These are phyloP conservation scores for Meghimatium bilineatum DNA, from an alignment of 2,888 invertebrate genomes.

Conservation along the genomic window DNA sequence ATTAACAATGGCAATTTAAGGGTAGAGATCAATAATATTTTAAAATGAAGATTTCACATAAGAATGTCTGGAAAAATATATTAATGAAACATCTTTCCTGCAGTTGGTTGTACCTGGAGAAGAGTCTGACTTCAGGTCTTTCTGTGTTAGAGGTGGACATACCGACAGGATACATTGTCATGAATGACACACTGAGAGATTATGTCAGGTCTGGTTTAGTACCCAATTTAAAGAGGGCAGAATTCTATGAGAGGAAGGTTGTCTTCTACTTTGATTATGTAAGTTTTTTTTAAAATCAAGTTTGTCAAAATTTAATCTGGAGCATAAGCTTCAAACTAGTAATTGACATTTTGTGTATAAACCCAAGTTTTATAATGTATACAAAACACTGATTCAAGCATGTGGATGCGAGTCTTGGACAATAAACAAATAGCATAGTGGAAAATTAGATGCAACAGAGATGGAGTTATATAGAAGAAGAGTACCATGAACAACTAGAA, in stretches of 20 bases:
- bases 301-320: neutral
- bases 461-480: too few relatives aligned
- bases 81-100: conserved; percentile 13
- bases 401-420: too few relatives aligned
- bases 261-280: conserved; percentile 95
- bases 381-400: too few relatives aligned
- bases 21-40: neutral
- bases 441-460: too few relatives aligned
- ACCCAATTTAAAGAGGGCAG: conserved; percentile 89
- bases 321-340: too few relatives aligned
- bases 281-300: conserved; percentile 77
- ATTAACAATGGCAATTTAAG: neutral
- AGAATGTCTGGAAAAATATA: neutral
- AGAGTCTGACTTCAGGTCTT: conserved; percentile 69
- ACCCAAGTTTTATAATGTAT: too few relatives aligned
- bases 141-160: conserved; percentile 74
- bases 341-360: too few relatives aligned
- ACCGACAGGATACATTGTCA: conserved; percentile 74
- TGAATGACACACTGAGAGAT: conserved; percentile 87
- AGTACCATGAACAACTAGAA: too few relatives aligned
- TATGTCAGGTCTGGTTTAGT: conserved; percentile 89
- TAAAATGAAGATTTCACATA: neutral
- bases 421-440: too few relatives aligned
- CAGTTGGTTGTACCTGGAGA: conserved; percentile 74
- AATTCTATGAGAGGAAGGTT: conserved; percentile 88